Percentiles rank a stretch among this genome's conserved stretches.
These are phyloP conservation scores for Rhagium mordax DNA, from an alignment of 2,888 invertebrate species.

Conservation along the genomic window DNA sequence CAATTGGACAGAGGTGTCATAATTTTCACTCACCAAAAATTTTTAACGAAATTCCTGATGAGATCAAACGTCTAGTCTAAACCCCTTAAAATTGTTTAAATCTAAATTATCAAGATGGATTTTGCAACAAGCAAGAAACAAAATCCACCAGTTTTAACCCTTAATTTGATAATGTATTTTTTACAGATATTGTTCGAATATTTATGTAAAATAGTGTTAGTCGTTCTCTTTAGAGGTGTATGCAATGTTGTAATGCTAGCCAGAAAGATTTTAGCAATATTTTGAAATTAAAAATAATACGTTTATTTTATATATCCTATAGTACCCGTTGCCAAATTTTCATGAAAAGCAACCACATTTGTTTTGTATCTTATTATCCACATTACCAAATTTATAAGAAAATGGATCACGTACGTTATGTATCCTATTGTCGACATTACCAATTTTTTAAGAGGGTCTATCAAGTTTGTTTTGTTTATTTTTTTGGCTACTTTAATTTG, in stretches of 20 bases:
- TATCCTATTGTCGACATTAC: conserved; percentile 21
- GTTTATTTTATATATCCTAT: conserved; percentile 12
- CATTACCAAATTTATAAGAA: conserved; percentile 12
- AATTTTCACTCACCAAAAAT: no score
- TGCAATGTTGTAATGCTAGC: conserved; percentile 18
- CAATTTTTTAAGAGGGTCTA: background rate
- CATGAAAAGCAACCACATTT: conserved; percentile 8
- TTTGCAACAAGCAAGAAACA: no score
- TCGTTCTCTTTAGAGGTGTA: conserved; percentile 18
- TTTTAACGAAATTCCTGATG: no score
- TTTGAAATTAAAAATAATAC: conserved; percentile 24
- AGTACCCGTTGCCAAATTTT: conserved; percentile 6
- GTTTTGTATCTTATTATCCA: conserved; percentile 20
- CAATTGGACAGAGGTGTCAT: no score
- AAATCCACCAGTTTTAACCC: no score
- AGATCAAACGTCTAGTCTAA: no score
- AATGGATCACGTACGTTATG: conserved; percentile 9
- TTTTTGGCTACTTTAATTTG: background rate
- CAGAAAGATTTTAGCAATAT: conserved; percentile 14
- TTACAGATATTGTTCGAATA: conserved; percentile 7
- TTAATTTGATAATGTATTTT: no score
- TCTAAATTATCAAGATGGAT: no score
- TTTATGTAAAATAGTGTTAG: conserved; percentile 21
- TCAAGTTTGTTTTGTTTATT: background rate
- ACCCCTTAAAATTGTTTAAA: no score